These are phyloP conservation scores for Orthosia incerta DNA, from an alignment of 2,888 invertebrate species.

Conservation along the genomic window DNA sequence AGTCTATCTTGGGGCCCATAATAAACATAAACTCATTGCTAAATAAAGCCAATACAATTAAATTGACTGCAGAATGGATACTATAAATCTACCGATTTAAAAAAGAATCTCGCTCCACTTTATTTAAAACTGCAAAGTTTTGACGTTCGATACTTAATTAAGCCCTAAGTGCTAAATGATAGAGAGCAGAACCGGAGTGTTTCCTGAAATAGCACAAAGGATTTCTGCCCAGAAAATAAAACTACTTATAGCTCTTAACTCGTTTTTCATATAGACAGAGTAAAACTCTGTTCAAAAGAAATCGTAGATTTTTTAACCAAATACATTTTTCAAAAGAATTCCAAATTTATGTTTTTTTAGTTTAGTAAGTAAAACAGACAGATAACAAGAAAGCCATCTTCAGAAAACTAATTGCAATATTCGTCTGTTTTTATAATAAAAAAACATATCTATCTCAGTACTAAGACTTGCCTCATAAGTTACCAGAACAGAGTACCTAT, in stretches of 20 bases:
- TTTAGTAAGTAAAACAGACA: neutral
- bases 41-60: conserved; percentile 9
- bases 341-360: conserved; percentile 10
- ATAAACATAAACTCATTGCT: conserved; percentile 9
- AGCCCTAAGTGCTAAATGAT: conserved; percentile 11
- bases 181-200: conserved; percentile 11
- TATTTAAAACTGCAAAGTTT: conserved; percentile 27
- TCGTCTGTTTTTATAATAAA: neutral
- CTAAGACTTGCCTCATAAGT: neutral
- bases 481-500: neutral
- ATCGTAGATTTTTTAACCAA: conserved; percentile 12
- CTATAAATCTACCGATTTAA: conserved; percentile 19
- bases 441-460: neutral
- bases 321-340: conserved; percentile 18
- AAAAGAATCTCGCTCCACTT: conserved; percentile 1
- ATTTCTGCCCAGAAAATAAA: conserved; percentile 11
- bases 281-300: neutral
- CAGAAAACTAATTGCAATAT: neutral
- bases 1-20: neutral
- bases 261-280: neutral
- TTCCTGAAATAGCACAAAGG: conserved; percentile 13
- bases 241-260: conserved; percentile 10
- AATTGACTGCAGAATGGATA: neutral
- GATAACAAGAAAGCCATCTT: neutral
- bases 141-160: conserved; percentile 28